Evolutionary conservation across 2,888 invertebrate genomes (phyloP), one percentile per base, ranked within the genome.

Genomic region (Melipona bicolor): DNA sequence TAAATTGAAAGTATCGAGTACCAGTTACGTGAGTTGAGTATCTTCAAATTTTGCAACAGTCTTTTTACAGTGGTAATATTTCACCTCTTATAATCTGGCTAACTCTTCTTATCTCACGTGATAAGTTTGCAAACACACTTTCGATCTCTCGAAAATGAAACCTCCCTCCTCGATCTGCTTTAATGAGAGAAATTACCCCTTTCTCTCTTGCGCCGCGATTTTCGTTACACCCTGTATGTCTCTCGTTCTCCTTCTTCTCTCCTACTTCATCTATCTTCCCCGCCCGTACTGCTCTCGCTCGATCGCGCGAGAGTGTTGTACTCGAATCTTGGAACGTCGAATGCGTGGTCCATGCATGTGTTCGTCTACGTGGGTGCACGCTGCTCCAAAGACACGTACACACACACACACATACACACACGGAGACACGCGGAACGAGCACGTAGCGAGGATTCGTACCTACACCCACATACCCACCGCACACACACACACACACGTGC

Each of bases 271-370:
- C 56, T 3, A n/a, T 64, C 56, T 79, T 70, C 68, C 76, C 74
- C 61, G 64, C 70, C 59, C 56, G 11, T 80, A 54, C 43, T 27
- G 27, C n/a, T 19, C n/a, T 36, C n/a, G 17, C 32, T 64, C 69
- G 19, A 4, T 62, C 36, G 27, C 50, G 21, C 4, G 71, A 36
- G 62, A 15, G 24, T 72, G 65, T 74, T 83, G 76, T 68, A 77
- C 74, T 85, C 85, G 84, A 81, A 78, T 84, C 84, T 85, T 84
- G 84, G 84, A 77, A 84, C 84, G 80, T 64, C 56, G 79, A 77
- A 75, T 84, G 84, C 84, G 85, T 81, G 85, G 84, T 84, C 78
- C 84, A 70, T 78, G 73, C 77, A 59, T 81, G 84, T 84, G 84
- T 73, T 67, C 61, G 75, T 70, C 64, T 83, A 85, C 83, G 79